phyloP scores from a whole-genome alignment of 1,140 invertebrate species.

The Eumeta japonica region DNA sequence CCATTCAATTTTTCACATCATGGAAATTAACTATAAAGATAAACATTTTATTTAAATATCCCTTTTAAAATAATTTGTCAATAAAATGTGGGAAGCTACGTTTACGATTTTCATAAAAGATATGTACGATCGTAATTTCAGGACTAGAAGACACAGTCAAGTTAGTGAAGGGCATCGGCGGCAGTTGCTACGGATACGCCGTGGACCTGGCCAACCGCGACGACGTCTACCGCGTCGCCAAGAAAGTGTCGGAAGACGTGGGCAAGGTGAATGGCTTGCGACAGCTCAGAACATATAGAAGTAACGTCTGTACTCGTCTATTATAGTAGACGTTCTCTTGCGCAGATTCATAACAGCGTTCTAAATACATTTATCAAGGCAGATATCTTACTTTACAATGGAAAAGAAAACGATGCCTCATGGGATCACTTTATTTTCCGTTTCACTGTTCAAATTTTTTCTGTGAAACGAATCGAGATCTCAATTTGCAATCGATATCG shows the following conservation, averaged over 20 bases:
- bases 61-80: too few relatives aligned
- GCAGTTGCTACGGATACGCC: slow-evolving; percentile 69
- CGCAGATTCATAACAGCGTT: too few relatives aligned
- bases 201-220: slow-evolving; percentile 81
- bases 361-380: slow-evolving; percentile 10
- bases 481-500: too few relatives aligned
- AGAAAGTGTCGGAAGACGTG: slow-evolving; percentile 77
- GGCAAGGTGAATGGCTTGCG: slow-evolving; percentile 79
- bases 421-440: slow-evolving; percentile 2
- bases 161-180: slow-evolving; percentile 69
- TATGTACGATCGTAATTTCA: slow-evolving; percentile 42
- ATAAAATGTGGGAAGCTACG: too few relatives aligned
- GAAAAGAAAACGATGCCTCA: neutral
- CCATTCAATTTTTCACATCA: too few relatives aligned
- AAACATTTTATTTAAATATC: too few relatives aligned
- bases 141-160: slow-evolving; percentile 76
- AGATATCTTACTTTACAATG: neutral
- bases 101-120: too few relatives aligned
- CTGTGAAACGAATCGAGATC: too few relatives aligned
- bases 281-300: too few relatives aligned
- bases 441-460: slow-evolving; percentile 2
- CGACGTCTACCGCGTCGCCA: slow-evolving; percentile 79
- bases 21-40: too few relatives aligned
- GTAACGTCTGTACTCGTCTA: too few relatives aligned
- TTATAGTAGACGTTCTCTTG: too few relatives aligned